Conservation (phyloP, 2,113 vertebrate genomes). For the Carassius gibelio region DNA sequence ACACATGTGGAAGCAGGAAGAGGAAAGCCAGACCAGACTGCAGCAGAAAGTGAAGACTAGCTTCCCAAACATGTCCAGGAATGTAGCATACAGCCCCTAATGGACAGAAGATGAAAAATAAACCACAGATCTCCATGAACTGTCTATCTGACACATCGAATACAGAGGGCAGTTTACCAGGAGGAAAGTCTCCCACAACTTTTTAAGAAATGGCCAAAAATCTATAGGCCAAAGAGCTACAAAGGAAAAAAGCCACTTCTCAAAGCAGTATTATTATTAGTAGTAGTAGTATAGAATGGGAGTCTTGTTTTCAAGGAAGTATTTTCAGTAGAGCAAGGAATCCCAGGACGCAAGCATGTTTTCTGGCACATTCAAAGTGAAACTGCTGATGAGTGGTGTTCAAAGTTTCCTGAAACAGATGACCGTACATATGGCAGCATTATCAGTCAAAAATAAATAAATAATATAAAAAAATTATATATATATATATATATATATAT, state of each 20-base stretch:
- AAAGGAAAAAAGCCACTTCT: not conserved
- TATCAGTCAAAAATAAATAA: constrained; percentile 3
- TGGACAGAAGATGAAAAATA: not conserved
- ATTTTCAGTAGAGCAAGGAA: not conserved
- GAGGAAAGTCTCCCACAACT: not conserved
- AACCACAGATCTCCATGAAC: not conserved
- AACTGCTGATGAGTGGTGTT: no score
- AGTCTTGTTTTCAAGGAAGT: constrained; percentile 38
- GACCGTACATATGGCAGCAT: no score
- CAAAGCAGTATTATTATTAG: not conserved
- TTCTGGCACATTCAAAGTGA: no score
- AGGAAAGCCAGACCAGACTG: constrained; percentile 58
- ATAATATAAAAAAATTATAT: no score
- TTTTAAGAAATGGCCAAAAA: not conserved
- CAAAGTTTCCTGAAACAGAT: no score
- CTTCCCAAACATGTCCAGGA: constrained; percentile 64
- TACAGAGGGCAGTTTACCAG: not conserved
- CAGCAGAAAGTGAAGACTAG: constrained; percentile 61
- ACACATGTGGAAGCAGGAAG: constrained; percentile 28
- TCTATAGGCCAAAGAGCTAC: not conserved
- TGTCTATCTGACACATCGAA: not conserved
- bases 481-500: no score
- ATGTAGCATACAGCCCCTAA: not conserved
- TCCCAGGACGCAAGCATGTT: not conserved
- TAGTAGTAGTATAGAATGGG: not conserved